These are phyloP conservation scores for Bradypus variegatus DNA, from an alignment of 2,797 vertebrate genomes.

Conservation along the genomic window DNA sequence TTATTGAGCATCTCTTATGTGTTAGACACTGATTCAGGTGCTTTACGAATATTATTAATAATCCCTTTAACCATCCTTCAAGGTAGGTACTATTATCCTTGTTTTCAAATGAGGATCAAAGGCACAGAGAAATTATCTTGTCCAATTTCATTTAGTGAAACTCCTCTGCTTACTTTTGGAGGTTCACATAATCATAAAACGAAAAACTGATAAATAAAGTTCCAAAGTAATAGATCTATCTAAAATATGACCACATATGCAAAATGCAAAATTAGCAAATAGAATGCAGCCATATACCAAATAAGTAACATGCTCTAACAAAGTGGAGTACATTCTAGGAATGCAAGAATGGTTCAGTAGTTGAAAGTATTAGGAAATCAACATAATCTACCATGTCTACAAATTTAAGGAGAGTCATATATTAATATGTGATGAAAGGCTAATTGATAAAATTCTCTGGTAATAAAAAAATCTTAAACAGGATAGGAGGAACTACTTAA, in stretches of 20 bases:
- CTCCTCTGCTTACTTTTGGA: not conserved
- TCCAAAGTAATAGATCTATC: not conserved
- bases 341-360: slow-evolving; percentile 2
- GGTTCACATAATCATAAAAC: slow-evolving; percentile 11
- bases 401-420: not conserved
- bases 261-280: not conserved
- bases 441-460: not conserved
- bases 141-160: slow-evolving; percentile 6
- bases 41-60: not conserved
- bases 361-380: slow-evolving; percentile 28
- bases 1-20: not conserved
- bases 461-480: slow-evolving; percentile 21
- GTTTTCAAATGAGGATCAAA: slow-evolving; percentile 9
- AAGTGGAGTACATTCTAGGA: not conserved
- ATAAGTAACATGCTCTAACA: not conserved
- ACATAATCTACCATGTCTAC: not conserved
- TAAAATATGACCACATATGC: not conserved
- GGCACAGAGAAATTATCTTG: not conserved
- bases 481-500: not conserved
- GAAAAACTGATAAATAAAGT: slow-evolving; percentile 6
- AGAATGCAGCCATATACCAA: not conserved
- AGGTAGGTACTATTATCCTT: not conserved
- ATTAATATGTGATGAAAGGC: not conserved
- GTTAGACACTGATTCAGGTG: not conserved
- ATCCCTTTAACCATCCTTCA: not conserved